These are phyloP conservation scores for Drosophila seguyi DNA, from an alignment of 1,140 invertebrate species.

Conservation along the genomic window DNA sequence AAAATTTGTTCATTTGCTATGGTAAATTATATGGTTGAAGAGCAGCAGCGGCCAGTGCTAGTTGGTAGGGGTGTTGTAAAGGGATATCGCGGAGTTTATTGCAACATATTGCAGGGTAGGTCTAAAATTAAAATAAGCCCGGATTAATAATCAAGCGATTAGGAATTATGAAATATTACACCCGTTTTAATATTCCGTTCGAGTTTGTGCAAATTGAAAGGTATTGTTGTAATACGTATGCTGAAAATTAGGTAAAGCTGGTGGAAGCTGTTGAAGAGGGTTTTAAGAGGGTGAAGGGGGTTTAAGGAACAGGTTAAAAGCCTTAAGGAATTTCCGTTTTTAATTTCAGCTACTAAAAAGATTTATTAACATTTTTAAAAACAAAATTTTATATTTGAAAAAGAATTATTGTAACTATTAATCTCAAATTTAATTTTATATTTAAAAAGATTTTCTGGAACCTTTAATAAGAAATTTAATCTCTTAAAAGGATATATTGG, in stretches of 20 bases:
- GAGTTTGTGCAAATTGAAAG: neutral
- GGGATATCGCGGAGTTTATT: conserved; percentile 26
- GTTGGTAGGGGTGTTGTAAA: conserved; percentile 7
- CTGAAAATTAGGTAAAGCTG: neutral
- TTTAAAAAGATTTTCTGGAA: too few relatives aligned
- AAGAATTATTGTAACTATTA: too few relatives aligned
- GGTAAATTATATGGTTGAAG: conserved; percentile 60
- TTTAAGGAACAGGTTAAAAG: too few relatives aligned
- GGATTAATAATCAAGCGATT: conserved; percentile 33
- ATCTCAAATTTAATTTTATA: too few relatives aligned
- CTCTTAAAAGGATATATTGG: neutral
- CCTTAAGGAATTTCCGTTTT: too few relatives aligned
- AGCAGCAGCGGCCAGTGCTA: neutral
- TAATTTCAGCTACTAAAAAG: too few relatives aligned
- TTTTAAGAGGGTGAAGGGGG: too few relatives aligned
- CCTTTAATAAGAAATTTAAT: neutral
- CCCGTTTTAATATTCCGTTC: conserved; percentile 8
- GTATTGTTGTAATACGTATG: neutral
- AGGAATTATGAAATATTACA: conserved; percentile 29
- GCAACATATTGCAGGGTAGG: conserved; percentile 33
- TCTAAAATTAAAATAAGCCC: conserved; percentile 27
- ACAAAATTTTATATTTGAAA: too few relatives aligned
- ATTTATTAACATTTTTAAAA: too few relatives aligned
- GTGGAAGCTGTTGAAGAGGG: neutral
- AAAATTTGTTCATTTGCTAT: conserved; percentile 59